A percentile compares a stretch with the other conserved stretches of the same genome.
These are phyloP conservation scores for Tenthredo mesomela DNA, from an alignment of 2,888 invertebrate species.

Conservation along the genomic window DNA sequence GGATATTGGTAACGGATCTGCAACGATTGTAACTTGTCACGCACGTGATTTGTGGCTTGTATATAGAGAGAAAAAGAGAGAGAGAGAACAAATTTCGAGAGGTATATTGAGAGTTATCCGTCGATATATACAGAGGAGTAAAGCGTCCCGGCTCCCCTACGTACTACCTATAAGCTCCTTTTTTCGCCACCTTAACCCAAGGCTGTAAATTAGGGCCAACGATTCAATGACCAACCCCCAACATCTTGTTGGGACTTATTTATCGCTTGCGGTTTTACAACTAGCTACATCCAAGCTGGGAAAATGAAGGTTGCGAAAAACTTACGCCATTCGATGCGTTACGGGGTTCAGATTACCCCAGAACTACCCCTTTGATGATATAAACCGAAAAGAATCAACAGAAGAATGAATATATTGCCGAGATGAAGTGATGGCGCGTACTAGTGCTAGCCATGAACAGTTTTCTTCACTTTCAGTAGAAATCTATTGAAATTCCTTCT, in stretches of 20 bases:
- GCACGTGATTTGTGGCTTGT: conserved; percentile 49
- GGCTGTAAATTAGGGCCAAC: conserved; percentile 66
- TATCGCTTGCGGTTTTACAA: conserved; percentile 59
- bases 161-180: background rate
- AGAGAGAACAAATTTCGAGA: conserved; percentile 10
- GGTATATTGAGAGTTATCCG: conserved; percentile 39
- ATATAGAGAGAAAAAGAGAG: background rate
- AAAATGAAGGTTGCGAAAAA: background rate
- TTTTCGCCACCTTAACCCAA: conserved; percentile 1
- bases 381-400: background rate
- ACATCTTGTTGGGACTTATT: conserved; percentile 60
- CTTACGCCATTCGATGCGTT: background rate
- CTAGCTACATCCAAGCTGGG: conserved; percentile 7
- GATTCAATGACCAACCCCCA: conserved; percentile 63
- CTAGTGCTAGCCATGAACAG: background rate
- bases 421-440: background rate
- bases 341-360: background rate
- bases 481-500: background rate
- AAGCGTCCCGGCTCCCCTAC: conserved; percentile 21
- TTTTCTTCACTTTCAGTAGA: background rate
- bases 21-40: conserved; percentile 37
- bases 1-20: conserved; percentile 41
- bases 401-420: background rate
- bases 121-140: conserved; percentile 32
- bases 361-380: background rate